Evolutionary conservation across 2,797 vertebrate species (phyloP).

Genomic region (Rhodeus uyekii): DNA sequence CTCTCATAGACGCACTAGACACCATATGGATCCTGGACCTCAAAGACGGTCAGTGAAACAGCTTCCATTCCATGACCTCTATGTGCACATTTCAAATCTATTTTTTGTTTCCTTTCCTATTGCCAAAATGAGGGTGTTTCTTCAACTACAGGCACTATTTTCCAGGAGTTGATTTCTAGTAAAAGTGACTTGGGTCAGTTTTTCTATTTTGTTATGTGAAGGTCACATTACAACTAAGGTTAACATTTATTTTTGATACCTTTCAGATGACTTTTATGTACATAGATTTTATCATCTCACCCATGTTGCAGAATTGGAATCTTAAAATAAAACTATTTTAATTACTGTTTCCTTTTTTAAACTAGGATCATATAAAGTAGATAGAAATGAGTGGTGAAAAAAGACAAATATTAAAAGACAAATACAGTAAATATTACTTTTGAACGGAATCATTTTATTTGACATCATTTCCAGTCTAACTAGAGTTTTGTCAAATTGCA

Average conservation of each 20-base stretch:
- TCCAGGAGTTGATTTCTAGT: too few species aligned
- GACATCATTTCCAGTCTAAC: not conserved
- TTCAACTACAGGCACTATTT: not conserved
- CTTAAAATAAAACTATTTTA: not conserved
- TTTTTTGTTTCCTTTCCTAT: not conserved
- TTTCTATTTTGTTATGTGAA: not conserved
- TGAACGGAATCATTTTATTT: too few species aligned
- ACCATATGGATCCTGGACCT: slow-evolving; percentile 97
- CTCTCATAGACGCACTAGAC: slow-evolving; percentile 91
- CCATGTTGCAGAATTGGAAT: not conserved
- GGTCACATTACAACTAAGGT: not conserved
- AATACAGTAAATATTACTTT: not conserved
- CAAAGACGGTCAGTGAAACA: slow-evolving; percentile 84
- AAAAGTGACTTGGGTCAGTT: too few species aligned
- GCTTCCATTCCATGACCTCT: not conserved
- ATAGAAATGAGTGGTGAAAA: not conserved
- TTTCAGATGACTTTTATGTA: not conserved
- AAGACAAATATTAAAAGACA: too few species aligned
- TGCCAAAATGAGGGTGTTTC: not conserved
- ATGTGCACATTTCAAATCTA: not conserved
- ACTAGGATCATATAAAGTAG: too few species aligned
- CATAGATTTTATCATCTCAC: not conserved
- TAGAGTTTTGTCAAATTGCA: not conserved
- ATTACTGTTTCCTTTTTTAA: too few species aligned
- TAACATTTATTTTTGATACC: too few species aligned